Base-by-base conservation (phyloP, 2,888 invertebrate species). In the Hyalella azteca region DNA sequence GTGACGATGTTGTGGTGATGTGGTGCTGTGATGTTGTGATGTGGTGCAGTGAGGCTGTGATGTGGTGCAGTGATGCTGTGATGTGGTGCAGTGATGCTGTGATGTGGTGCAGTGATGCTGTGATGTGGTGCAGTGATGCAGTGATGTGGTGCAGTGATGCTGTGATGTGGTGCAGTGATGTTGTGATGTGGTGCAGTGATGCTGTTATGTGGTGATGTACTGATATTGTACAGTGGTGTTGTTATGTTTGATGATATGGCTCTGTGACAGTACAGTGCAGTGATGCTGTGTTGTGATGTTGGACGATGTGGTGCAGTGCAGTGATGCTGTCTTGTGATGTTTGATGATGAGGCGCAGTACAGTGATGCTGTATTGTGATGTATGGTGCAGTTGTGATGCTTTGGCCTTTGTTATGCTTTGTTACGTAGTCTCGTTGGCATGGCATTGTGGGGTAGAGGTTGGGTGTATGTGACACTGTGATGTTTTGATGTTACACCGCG, bases 21-120 rank as follows among this genome's bases (percentile, higher is more conserved):
- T 88, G 91, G 76, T 89, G 89, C 39, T n/a, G 4, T 22, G 50
- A 15, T 86, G 89, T 89, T 77, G 88, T 89, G 73, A 87, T 91
- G 83, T 88, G 91, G 76, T 89, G 89, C 39, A 91, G 91, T 86
- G 87, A 91, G 81, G 89, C 89, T 36, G 90, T 90, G 86, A 90
- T 91, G 13, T 90, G 90, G 83, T 87, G 89, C 81, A 86, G 89
- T 80, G 87, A 89, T 82, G 87, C 86, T 80, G 86, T 87, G 87
- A 87, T 86, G 39, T 77, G 79, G n/a, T 39, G 77, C 22, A 13
- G 36, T 54, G 54, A 5, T 54, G 54, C 3, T n/a, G 54, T 54
- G 22, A 4, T 54, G 54, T 26, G 22, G 54, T 11, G 54, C 29
- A 29, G 11, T 45, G n/a, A n/a, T n/a, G n/a, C n/a, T n/a, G 45